phyloP scores from a whole-genome alignment of 2,888 invertebrate species.

The Galerucella pusilla region DNA sequence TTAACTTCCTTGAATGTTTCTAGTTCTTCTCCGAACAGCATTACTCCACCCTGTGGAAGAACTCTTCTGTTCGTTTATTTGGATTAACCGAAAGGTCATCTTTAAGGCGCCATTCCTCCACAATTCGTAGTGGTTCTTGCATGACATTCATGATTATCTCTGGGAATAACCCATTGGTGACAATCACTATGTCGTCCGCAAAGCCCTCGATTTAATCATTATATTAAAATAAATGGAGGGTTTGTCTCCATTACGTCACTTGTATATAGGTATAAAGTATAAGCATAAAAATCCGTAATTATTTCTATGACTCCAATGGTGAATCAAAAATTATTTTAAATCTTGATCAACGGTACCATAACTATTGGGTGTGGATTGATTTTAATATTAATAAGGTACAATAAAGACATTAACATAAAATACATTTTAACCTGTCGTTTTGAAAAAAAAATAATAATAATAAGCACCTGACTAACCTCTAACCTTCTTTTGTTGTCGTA shows the following conservation, averaged over 20 bases:
- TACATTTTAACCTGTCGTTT: constrained; percentile 34
- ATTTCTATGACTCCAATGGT: background rate
- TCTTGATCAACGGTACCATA: constrained; percentile 18
- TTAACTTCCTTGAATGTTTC: no score
- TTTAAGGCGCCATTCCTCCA: no score
- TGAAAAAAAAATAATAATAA: constrained; percentile 26
- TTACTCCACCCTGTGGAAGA: no score
- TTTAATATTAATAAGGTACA: constrained; percentile 32
- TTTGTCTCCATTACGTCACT: background rate
- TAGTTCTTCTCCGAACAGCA: no score
- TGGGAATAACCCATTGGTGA: no score
- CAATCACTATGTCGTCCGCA: no score
- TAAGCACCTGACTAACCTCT: constrained; percentile 31
- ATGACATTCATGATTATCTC: no score
- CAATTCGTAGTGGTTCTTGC: no score
- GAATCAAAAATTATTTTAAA: background rate
- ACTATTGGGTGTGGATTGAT: constrained; percentile 27
- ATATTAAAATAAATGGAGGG: no score
- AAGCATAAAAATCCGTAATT: background rate
- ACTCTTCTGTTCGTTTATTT: no score
- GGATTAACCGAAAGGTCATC: no score
- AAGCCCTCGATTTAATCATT: no score
- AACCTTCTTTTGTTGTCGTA: constrained; percentile 32
- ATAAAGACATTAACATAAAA: constrained; percentile 37
- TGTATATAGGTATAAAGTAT: background rate